These are phyloP conservation scores for Drosophila putrida DNA, from an alignment of 2,888 invertebrate species.

Conservation along the genomic window DNA sequence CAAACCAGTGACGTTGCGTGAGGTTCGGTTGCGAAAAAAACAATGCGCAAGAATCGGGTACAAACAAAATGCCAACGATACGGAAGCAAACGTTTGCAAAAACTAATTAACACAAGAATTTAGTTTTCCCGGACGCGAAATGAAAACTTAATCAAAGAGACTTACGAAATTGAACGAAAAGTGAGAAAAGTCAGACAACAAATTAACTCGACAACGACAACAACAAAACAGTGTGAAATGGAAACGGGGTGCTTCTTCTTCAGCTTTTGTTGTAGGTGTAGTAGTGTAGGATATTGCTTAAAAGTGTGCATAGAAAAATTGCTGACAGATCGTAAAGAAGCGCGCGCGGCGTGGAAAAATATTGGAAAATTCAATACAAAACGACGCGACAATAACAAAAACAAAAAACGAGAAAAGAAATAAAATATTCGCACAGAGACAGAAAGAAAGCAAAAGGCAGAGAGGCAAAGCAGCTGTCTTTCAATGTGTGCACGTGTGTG, in stretches of 20 bases:
- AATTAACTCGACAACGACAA: constrained; percentile 26
- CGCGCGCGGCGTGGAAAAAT: constrained; percentile 56
- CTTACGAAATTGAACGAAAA: constrained; percentile 32
- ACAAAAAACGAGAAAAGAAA: constrained; percentile 12
- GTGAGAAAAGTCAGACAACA: constrained; percentile 33
- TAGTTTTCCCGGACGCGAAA: constrained; percentile 34
- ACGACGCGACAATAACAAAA: constrained; percentile 58
- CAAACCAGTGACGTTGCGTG: constrained; percentile 39
- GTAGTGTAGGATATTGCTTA: constrained; percentile 46
- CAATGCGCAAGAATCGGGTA: constrained; percentile 24
- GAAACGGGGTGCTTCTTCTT: constrained; percentile 54
- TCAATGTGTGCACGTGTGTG: constrained; percentile 32
- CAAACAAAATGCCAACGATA: constrained; percentile 17
- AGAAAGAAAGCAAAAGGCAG: constrained; percentile 38
- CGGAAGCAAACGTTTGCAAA: constrained; percentile 14
- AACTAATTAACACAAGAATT: constrained; percentile 36
- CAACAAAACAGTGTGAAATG: constrained; percentile 51
- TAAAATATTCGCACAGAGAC: constrained; percentile 9
- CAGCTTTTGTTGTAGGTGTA: constrained; percentile 33
- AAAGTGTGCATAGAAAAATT: constrained; percentile 66
- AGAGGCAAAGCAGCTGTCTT: constrained; percentile 51
- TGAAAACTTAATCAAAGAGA: constrained; percentile 43
- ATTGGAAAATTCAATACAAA: constrained; percentile 76
- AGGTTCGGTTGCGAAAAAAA: constrained; percentile 34
- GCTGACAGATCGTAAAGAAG: constrained; percentile 54